Evolutionary conservation across 1,140 invertebrate genomes (phyloP), one percentile per base, ranked within the genome.

Genomic region (Nasonia vitripennis): DNA sequence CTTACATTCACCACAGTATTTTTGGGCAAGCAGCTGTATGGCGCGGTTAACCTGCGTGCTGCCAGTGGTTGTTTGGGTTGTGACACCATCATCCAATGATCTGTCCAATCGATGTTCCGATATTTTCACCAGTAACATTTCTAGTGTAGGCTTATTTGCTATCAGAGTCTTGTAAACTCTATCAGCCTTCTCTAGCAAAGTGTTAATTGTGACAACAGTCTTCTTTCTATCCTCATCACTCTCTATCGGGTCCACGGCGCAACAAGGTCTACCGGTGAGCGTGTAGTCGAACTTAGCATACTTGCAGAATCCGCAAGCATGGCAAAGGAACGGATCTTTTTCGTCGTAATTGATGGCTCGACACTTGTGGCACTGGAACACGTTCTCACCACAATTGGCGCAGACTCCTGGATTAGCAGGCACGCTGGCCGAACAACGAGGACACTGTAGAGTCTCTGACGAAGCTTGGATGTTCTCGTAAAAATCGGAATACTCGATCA

Each of bases 251-350:
- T 99, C 98, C 0, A 99, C 98, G 31, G 98, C 98, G 93, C 98
- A 99, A 90, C 98, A 98, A 0, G 98, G 96, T 68, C 97, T 95
- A 2, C 97, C 98, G 5, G 96, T 97, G 75, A 99, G 94, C 12
- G 97, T 98, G 90, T 97, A 98, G 93, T 99, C 99, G 92, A 99
- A 99, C 93, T 99, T 99, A n/a, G 98, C 99, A 93, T 99, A 99
- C 93, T 99, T 99, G 94, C 98, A 99, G 93, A 99, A 99, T 2
- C 99, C 99, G 94, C 99, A 99, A 11, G 98, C 97, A 93, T 99
- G 99, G 92, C 99, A 99, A 17, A 99, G 93, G 95, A 99, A 99
- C 2, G 99, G 99, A 94, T 99, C 99, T 92, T 99, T 99, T 92
- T 99, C 98, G 92, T 99, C 99, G 93, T 99, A 99, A 93, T 99